Base-by-base conservation (phyloP, 1,140 invertebrate species). In the Platyura marginata region DNA sequence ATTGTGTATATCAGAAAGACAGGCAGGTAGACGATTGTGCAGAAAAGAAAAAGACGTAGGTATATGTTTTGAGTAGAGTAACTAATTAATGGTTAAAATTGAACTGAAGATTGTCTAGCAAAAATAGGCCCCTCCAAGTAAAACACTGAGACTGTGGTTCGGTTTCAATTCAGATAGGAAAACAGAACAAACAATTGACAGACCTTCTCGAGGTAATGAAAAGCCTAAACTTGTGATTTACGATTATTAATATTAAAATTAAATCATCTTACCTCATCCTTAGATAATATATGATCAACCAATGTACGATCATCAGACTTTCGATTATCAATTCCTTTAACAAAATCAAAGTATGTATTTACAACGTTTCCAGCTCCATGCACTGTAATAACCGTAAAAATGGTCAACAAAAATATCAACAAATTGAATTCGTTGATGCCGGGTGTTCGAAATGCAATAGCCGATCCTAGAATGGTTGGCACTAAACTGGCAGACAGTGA, bases 281-380 rank as follows among this genome's bases (percentile, higher is more conserved):
- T 61, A 32, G 58, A 54, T 38, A 95, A 68, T 49, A 93, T 76
- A 49, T 87, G 78, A 67, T 95, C 90, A 9, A 95, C 90, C 40
- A 95, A 63, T 48, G 86, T 94, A 53, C 89, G 72, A 57, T 96
- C 90, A 53, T 94, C 89, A 51, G 84, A 86, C 63, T 86, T 88
- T 41, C 85, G 74, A 55, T 81, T 85, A 55, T 94, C 91, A 34
- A 95, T 89, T 22, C 90, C 91, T 66, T 88, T 87, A 6, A 87
- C 73, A 58, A 86, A 96, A 65, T 95, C 90, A 58, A 81, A 94
- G 60, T 94, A 95, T 0, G 90, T 95, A 57, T 96, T 95, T 1
- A 96, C 90, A n/a, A 95, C 77, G 64, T 95, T 95, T 29, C 90
- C 91, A 42, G 91, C 91, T 39, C 87, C 88, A 60, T 95, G 91